Evolutionary conservation across 2,797 vertebrate species (phyloP), one percentile per base, ranked within the genome.

Genomic region (Clangula hyemalis): DNA sequence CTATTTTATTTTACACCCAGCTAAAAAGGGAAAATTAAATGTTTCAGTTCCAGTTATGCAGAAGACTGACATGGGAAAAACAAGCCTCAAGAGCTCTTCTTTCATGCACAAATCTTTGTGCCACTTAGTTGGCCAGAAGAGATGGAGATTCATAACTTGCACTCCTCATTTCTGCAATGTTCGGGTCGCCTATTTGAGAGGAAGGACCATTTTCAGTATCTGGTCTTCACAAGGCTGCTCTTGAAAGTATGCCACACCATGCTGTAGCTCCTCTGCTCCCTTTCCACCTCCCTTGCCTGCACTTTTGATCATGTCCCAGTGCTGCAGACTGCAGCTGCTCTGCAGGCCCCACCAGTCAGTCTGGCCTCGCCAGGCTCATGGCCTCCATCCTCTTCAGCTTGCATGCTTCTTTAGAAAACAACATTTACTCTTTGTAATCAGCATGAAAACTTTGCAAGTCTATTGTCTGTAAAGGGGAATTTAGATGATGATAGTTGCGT

Each of bases 341-440:
- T 28, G 41, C 3, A 11, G 58, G 14, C 57, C 66, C 53, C 68
- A 19, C 25, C 53, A 72, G 16, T 15, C 65, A 10, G 15, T 28
- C 28, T 30, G 28, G 13, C 69, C 54, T 70, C 5, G 1, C 51
- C n/a, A 53, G 56, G 13, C 39, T 85, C 0, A 0, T 66, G 78
- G 74, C 30, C 51, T 57, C 80, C 0, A 0, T 51, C 39, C 28
- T 71, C 87, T 91, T 53, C 18, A 60, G 13, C 65, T 62, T 32
- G 6, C 53, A 64, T 0, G 0, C 47, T n/a, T 43, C 53, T 87
- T 51, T 49, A 53, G 45, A 62, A 80, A 84, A 62, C 24, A 56
- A 22, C 27, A 28, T 8, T 36, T 39, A 60, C 56, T 45, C 39
- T 81, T 89, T 72, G 32, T 25, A 89, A 78, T 41, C 41, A 41